These are phyloP conservation scores for Drosophila saltans DNA, from an alignment of 1,140 invertebrate species.

Conservation along the genomic window DNA sequence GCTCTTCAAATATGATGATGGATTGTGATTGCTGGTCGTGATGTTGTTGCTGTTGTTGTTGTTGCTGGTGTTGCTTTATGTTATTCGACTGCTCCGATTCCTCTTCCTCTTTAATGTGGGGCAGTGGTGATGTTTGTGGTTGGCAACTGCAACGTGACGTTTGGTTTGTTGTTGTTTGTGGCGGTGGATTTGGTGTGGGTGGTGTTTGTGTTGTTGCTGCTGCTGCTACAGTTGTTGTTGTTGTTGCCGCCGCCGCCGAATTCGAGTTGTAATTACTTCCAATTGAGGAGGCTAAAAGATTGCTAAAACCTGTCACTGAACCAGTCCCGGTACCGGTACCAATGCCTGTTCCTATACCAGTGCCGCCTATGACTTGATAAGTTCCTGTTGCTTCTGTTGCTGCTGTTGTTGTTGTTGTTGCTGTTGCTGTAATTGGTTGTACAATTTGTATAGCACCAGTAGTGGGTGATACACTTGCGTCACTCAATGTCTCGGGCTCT, in stretches of 20 bases:
- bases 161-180: slow-evolving; percentile 77
- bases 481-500: slow-evolving; percentile 76
- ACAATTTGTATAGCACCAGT: slow-evolving; percentile 46
- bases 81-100: slow-evolving; percentile 85
- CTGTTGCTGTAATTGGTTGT: slow-evolving; percentile 43
- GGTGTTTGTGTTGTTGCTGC: slow-evolving; percentile 15
- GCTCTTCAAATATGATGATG: slow-evolving; percentile 65
- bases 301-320: not conserved
- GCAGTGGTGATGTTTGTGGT: slow-evolving; percentile 84
- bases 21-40: slow-evolving; percentile 39
- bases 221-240: not conserved
- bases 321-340: not conserved
- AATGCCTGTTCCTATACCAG: no score
- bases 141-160: slow-evolving; percentile 77
- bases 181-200: slow-evolving; percentile 72
- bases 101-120: slow-evolving; percentile 86
- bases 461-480: slow-evolving; percentile 78
- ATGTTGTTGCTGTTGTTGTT: slow-evolving; percentile 20
- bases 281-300: slow-evolving; percentile 16
- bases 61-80: slow-evolving; percentile 75
- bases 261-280: slow-evolving; percentile 4
- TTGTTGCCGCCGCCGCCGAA: not conserved
- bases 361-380: slow-evolving; percentile 1
- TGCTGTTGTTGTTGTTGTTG: slow-evolving; percentile 23
- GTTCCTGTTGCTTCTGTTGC: slow-evolving; percentile 11